Conservation (phyloP, 2,113 vertebrate genomes). For the Pseudonaja textilis region DNA sequence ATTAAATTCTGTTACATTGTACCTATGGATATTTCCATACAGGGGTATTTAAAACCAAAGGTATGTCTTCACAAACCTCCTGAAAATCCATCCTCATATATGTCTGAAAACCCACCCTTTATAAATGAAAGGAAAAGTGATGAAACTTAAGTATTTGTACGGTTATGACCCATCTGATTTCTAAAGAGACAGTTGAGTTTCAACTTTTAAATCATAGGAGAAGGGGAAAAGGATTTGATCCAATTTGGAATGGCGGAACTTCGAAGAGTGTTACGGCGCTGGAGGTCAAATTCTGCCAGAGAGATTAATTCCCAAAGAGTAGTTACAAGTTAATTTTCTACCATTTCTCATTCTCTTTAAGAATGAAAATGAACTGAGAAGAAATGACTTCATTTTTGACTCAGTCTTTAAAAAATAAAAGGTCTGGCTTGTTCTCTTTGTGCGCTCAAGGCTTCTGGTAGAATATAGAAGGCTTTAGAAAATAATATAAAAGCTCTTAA, state of each 20-base stretch:
- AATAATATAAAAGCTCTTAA: conserved; percentile 18
- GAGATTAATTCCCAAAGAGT: neutral
- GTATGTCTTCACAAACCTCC: neutral
- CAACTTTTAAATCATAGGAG: neutral
- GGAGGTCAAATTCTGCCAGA: conserved; percentile 8
- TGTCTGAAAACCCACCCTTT: neutral
- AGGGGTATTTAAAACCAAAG: neutral
- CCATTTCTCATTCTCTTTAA: neutral
- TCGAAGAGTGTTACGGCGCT: neutral
- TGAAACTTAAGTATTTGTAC: neutral
- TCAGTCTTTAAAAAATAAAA: conserved; percentile 4
- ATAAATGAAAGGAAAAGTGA: neutral
- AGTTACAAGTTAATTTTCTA: neutral
- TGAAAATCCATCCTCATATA: neutral
- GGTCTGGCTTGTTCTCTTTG: neutral
- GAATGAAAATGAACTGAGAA: conserved; percentile 18
- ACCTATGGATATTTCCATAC: neutral
- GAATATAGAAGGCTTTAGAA: neutral
- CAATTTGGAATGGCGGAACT: neutral
- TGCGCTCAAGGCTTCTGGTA: neutral
- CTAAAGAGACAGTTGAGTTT: neutral
- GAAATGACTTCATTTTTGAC: conserved; percentile 9
- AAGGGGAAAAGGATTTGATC: neutral
- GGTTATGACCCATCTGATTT: neutral
- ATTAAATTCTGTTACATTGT: neutral